phyloP scores from a whole-genome alignment of 2,113 vertebrate species.

The Laticauda colubrina region DNA sequence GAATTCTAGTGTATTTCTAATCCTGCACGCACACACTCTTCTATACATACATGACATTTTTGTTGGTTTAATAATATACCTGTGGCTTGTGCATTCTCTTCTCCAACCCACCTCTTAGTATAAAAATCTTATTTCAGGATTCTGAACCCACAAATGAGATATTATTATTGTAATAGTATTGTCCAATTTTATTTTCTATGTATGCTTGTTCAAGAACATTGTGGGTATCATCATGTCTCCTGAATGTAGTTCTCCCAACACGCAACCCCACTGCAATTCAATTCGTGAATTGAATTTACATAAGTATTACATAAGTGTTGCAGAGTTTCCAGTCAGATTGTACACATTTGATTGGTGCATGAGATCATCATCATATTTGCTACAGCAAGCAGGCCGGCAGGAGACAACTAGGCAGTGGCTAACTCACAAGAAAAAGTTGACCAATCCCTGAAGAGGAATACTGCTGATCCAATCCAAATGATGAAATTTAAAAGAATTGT shows the following conservation, averaged over 20 bases:
- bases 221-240: no score
- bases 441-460: neutral
- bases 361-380: neutral
- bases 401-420: neutral
- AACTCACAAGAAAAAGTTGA: neutral
- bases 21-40: neutral
- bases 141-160: neutral
- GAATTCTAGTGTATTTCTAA: neutral
- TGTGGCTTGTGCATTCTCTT: neutral
- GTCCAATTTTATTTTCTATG: neutral
- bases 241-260: neutral
- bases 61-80: neutral
- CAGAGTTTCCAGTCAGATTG: neutral
- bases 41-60: neutral
- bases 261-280: neutral
- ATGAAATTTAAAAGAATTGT: neutral
- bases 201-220: neutral
- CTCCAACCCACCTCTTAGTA: neutral
- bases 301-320: neutral
- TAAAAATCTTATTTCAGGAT: neutral
- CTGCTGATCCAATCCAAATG: neutral
- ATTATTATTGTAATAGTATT: neutral
- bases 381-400: neutral
- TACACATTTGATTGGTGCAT: neutral
- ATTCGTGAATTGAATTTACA: neutral